Conservation (phyloP, 2,888 invertebrate species). For the Stenichneumon culpator region DNA sequence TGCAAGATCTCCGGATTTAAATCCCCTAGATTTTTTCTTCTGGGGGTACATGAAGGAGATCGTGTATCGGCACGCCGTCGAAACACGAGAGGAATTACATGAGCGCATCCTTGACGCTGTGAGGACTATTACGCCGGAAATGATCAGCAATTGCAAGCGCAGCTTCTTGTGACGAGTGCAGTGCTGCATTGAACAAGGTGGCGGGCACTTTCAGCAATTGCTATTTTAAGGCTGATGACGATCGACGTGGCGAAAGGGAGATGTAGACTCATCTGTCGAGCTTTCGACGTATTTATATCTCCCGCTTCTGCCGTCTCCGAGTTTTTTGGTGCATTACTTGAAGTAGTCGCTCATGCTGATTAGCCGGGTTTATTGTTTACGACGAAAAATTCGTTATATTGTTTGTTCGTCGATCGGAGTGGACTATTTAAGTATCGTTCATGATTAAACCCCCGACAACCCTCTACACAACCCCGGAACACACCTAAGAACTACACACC, state of each 20-base stretch:
- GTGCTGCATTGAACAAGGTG: conserved; percentile 39
- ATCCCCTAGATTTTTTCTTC: conserved; percentile 68
- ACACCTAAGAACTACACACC: no score
- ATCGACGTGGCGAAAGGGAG: conserved; percentile 25
- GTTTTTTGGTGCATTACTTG: background rate
- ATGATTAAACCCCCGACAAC: no score
- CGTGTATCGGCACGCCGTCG: no score
- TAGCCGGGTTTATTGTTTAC: no score
- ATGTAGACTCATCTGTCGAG: conserved; percentile 57
- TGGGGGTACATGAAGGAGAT: conserved; percentile 24
- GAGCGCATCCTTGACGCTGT: no score
- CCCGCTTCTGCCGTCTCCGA: conserved; percentile 40
- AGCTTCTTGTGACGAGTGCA: conserved; percentile 39
- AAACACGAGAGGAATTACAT: no score
- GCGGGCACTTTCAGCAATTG: conserved; percentile 42
- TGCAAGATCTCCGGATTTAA: conserved; percentile 71
- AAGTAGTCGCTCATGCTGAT: no score
- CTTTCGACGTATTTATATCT: conserved; percentile 74
- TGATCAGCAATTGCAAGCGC: conserved; percentile 59
- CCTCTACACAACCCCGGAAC: no score
- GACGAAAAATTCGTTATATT: no score
- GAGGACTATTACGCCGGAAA: no score
- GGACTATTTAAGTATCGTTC: background rate
- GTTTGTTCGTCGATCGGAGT: no score
- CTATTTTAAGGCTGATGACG: conserved; percentile 1